Percentiles rank a stretch among this genome's conserved stretches.
These are phyloP conservation scores for Nasonovia ribisnigri DNA, from an alignment of 2,888 invertebrate species.

Conservation along the genomic window DNA sequence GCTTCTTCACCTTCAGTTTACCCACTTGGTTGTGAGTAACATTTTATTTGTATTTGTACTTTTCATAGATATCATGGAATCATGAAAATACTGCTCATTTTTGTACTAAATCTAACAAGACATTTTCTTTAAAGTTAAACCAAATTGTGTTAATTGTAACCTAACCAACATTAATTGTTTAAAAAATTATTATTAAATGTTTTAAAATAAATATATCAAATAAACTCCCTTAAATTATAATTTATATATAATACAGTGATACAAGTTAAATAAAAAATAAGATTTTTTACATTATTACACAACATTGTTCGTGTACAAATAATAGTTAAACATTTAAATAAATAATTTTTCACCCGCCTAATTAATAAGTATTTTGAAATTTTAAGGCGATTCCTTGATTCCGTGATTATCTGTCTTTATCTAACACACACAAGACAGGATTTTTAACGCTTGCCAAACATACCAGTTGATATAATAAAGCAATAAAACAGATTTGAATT, in stretches of 20 bases:
- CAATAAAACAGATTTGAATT: too few species aligned
- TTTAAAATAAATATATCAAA: not conserved
- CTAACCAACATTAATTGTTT: not conserved
- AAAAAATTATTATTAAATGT: not conserved
- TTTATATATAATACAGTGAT: not conserved
- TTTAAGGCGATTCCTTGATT: too few species aligned
- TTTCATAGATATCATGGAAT: not conserved
- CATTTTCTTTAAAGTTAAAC: not conserved
- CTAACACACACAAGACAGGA: too few species aligned
- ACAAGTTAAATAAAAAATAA: constrained; percentile 22
- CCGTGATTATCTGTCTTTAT: too few species aligned
- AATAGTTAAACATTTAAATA: not conserved
- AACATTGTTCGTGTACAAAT: not conserved
- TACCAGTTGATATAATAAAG: too few species aligned
- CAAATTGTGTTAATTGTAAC: not conserved
- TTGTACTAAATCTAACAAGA: not conserved
- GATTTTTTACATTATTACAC: not conserved
- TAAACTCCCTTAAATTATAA: not conserved
- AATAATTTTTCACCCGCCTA: too few species aligned
- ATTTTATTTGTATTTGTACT: not conserved
- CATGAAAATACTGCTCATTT: not conserved
- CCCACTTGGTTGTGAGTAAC: constrained; percentile 71
- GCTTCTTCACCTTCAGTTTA: constrained; percentile 71
- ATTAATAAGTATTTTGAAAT: not conserved
- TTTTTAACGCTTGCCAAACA: too few species aligned